These are phyloP conservation scores for Diadromus collaris DNA, from an alignment of 2,888 invertebrate genomes.

Conservation along the genomic window DNA sequence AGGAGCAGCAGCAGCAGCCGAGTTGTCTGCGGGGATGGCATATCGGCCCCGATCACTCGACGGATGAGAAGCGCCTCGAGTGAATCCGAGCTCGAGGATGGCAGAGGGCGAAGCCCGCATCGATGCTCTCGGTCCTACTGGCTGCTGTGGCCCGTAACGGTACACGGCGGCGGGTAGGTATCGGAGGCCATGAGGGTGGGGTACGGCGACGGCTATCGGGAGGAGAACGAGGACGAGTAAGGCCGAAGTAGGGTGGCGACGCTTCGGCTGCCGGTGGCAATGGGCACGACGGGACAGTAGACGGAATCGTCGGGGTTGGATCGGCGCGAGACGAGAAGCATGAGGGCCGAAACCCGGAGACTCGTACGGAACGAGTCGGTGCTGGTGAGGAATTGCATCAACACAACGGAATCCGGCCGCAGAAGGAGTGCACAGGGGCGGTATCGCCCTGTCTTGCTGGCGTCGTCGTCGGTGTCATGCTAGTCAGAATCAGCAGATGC, in stretches of 20 bases:
- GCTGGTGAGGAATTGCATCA: slow-evolving; percentile 3
- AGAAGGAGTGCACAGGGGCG: not conserved
- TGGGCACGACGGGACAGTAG: slow-evolving; percentile 54
- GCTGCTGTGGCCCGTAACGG: slow-evolving; percentile 44
- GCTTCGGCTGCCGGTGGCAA: slow-evolving; percentile 39
- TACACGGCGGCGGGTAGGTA: slow-evolving; percentile 38
- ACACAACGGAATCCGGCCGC: not conserved
- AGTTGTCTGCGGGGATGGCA: slow-evolving; percentile 54
- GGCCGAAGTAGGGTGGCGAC: slow-evolving; percentile 57
- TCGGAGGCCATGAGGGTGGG: slow-evolving; percentile 26
- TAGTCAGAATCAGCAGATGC: not conserved
- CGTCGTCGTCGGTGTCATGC: slow-evolving; percentile 4
- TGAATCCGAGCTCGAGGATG: slow-evolving; percentile 65
- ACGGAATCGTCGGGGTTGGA: slow-evolving; percentile 7
- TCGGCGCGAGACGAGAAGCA: not conserved
- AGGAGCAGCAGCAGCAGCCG: slow-evolving; percentile 51
- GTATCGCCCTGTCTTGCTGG: not conserved
- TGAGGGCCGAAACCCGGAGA: not conserved
- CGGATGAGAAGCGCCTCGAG: slow-evolving; percentile 74
- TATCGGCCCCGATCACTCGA: slow-evolving; percentile 64
- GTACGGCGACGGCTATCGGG: slow-evolving; percentile 11
- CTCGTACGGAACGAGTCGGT: slow-evolving; percentile 17
- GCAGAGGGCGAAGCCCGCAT: slow-evolving; percentile 71
- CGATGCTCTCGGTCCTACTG: slow-evolving; percentile 65
- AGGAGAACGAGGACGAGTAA: slow-evolving; percentile 43